Evolutionary conservation across 1,140 invertebrate genomes (phyloP).

Genomic region (Drosophila lini): DNA sequence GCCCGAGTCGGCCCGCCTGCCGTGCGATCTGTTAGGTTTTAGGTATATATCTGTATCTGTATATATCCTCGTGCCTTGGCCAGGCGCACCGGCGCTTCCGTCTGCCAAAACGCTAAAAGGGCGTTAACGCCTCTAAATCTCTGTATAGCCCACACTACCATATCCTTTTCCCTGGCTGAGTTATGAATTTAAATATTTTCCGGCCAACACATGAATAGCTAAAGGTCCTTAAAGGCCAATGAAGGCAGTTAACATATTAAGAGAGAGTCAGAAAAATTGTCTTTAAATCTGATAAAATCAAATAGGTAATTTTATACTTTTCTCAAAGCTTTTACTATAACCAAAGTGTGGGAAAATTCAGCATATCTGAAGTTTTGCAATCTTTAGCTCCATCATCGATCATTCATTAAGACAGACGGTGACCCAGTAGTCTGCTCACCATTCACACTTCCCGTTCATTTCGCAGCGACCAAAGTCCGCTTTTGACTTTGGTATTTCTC

Average conservation of each 20-base stretch:
- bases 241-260: slow-evolving; percentile 7
- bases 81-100: slow-evolving; percentile 43
- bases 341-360: slow-evolving; percentile 32
- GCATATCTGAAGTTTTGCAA: slow-evolving; percentile 12
- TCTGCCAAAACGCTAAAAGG: slow-evolving; percentile 25
- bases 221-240: slow-evolving; percentile 19
- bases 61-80: slow-evolving; percentile 23
- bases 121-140: slow-evolving; percentile 32
- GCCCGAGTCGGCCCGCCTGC: slow-evolving; percentile 42
- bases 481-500: slow-evolving; percentile 56
- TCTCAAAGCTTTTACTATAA: not conserved
- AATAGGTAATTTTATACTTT: not conserved
- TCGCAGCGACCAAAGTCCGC: slow-evolving; percentile 56
- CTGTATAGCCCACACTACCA: not conserved
- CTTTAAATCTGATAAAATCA: not conserved
- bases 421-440: slow-evolving; percentile 61
- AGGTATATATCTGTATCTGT: not conserved
- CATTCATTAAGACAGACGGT: slow-evolving; percentile 18
- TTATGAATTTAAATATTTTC: slow-evolving; percentile 43
- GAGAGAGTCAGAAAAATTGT: no score
- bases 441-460: slow-evolving; percentile 52
- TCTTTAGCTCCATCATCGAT: slow-evolving; percentile 33
- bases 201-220: slow-evolving; percentile 23
- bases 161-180: slow-evolving; percentile 1
- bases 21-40: slow-evolving; percentile 40